phyloP scores from a whole-genome alignment of 1,140 invertebrate species.

The Brachionus calyciflorus region DNA sequence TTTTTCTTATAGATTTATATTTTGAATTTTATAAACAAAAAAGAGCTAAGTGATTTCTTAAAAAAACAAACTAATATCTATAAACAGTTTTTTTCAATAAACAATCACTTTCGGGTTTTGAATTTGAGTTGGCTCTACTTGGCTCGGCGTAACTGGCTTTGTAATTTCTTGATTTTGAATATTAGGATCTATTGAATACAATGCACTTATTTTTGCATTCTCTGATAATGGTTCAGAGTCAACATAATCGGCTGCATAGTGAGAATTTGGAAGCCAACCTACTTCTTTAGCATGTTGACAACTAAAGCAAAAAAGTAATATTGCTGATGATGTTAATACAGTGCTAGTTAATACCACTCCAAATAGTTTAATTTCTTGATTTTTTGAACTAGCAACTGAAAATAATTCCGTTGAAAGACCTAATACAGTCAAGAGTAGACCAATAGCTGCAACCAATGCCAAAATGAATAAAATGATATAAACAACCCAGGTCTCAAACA shows the following conservation, averaged over 20 bases:
- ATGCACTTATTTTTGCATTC: conserved; percentile 23
- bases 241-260: background rate
- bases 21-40: no score
- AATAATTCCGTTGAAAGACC: background rate
- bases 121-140: background rate
- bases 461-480: conserved; percentile 33
- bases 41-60: no score
- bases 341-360: conserved; percentile 16
- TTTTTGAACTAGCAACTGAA: background rate
- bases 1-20: no score
- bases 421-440: background rate
- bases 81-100: background rate
- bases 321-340: conserved; percentile 30
- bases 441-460: background rate
- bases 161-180: background rate
- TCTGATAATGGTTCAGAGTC: background rate
- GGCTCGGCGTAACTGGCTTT: background rate
- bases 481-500: conserved; percentile 4
- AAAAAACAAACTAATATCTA: no score
- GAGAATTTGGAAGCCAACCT: background rate
- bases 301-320: conserved; percentile 24
- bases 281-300: conserved; percentile 38
- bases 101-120: background rate
- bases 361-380: conserved; percentile 35
- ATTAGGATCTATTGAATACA: conserved; percentile 42